Evolutionary conservation across 2,797 vertebrate species (phyloP).

Genomic region (Sparidentex hasta): DNA sequence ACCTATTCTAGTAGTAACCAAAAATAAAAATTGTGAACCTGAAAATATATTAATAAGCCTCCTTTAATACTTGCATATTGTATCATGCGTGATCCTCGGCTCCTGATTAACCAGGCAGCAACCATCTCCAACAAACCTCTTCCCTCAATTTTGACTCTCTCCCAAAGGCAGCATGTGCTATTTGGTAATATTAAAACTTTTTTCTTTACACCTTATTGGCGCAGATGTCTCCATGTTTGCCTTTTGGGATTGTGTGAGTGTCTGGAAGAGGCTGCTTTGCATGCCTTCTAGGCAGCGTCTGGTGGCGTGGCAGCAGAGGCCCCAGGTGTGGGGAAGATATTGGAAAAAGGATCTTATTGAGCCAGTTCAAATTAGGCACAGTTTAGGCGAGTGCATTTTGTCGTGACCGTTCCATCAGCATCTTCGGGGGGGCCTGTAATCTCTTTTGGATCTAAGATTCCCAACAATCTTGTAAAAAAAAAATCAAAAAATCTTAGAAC

Average conservation of each 20-base stretch:
- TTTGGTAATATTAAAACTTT: slow-evolving; percentile 52
- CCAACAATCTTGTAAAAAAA: not conserved
- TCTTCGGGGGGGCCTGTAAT: slow-evolving; percentile 17
- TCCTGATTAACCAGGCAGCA: not conserved
- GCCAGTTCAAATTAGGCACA: slow-evolving; percentile 64
- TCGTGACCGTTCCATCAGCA: slow-evolving; percentile 37
- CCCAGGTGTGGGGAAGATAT: slow-evolving; percentile 76
- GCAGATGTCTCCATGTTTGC: slow-evolving; percentile 62
- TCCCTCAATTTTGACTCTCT: slow-evolving; percentile 18
- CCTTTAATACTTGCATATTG: slow-evolving; percentile 12
- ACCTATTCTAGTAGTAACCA: too few relatives aligned
- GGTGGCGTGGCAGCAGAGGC: slow-evolving; percentile 50
- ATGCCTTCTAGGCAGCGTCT: slow-evolving; percentile 44
- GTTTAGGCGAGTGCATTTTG: slow-evolving; percentile 60
- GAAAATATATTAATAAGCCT: too few relatives aligned
- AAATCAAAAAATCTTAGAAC: slow-evolving; percentile 1
- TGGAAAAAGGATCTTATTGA: slow-evolving; percentile 67
- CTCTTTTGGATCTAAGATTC: slow-evolving; percentile 21
- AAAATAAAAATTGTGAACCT: too few relatives aligned
- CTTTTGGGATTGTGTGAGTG: slow-evolving; percentile 53
- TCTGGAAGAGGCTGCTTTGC: slow-evolving; percentile 49
- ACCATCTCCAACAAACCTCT: not conserved
- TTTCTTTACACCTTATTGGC: slow-evolving; percentile 15
- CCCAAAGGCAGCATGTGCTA: slow-evolving; percentile 7
- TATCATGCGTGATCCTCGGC: not conserved